Base-by-base conservation (phyloP, 2,888 invertebrate genomes). In the Antitype chi region DNA sequence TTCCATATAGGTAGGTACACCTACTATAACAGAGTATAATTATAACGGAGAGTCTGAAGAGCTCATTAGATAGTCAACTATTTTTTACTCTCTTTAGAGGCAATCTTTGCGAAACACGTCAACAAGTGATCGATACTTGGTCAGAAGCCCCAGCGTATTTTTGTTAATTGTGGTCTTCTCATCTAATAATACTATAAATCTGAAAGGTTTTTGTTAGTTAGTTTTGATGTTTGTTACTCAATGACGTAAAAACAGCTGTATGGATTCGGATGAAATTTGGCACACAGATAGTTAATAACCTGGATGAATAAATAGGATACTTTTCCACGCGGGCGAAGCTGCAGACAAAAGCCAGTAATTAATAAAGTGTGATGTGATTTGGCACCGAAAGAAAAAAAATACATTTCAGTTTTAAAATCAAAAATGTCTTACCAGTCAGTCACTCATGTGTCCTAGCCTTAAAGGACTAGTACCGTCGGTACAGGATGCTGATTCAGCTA, bases 401-500 rank as follows among this genome's bases (percentile, higher is more conserved):
- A n/a, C n/a, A 49, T 49, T 8, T 1, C 2, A 13, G 8, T 67
- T 28, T 23, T 60, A 38, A 60, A 32, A 38, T 60, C 0, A 32
- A 15, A 52, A 67, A 67, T 53, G 2, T 32, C 28, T 17, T 32
- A 23, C 7, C 3, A 15, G 3, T 28, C 13, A 13, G 47, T 52
- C 28, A 64, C 68, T 68, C 52, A 59, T 85, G 76, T 83, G 74
- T 13, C 13, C 43, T 28, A 38, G 68, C 76, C 75, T 76, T 87
- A 76, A 73, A 79, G 47, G 69, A 82, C 68, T 47, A 76, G 74
- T 75, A 76, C 66, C 70, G 73, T 82, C 78, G 83, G 69, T 77
- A 78, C 77, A 81, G 77, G 82, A 70, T 72, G 83, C 88, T 89
- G 90, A 90, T 84, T 92, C 91, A 88, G 90, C 91, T 90, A 89